Base-by-base conservation (phyloP, 2,797 vertebrate species). In the Micropoecilia bifurca region DNA sequence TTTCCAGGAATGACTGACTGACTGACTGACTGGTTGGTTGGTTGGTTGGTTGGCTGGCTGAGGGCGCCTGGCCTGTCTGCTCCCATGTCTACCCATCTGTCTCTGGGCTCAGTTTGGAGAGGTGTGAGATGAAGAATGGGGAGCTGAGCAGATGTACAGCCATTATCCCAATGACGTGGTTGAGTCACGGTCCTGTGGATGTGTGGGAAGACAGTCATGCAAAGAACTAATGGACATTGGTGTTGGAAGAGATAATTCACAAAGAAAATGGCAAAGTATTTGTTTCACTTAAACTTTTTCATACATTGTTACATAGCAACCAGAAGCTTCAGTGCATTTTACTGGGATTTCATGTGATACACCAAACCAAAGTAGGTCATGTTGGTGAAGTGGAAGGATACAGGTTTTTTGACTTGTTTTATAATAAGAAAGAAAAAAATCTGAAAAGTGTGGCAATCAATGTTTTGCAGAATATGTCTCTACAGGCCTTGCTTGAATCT, bases 41-140 rank as follows among this genome's bases (percentile, higher is more conserved):
- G 43, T 20, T 59, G 80, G 53, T 79, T 73, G 86, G 72, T 41
- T 80, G 89, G 47, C 20, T 79, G 85, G 84, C 12, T 82, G 80
- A 85, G 93, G 90, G 87, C 88, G 85, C 87, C 93, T 68, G 84
- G 83, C 85, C 88, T 61, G 90, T 93, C 91, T 91, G 90, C 92
- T 91, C 93, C 91, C 90, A 90, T 92, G 91, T 93, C 92, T 94
- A 68, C 87, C 87, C 92, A 92, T 92, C 89, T 93, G 93, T 92
- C 87, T 94, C 86, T 85, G 86, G 78, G 90, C 87, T 77, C 41
- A 4, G 82, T 78, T 66, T 3, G 39, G 25, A 48, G 90, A 96
- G 92, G 95, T 96, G 95, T 94, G 90, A 87, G 93, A 30, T 96
- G 95, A 96, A 90, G 93, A 92, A 96, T 96, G 93, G 94, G 95